These are phyloP conservation scores for Conomelus anceps DNA, from an alignment of 2,888 invertebrate genomes.

Conservation along the genomic window DNA sequence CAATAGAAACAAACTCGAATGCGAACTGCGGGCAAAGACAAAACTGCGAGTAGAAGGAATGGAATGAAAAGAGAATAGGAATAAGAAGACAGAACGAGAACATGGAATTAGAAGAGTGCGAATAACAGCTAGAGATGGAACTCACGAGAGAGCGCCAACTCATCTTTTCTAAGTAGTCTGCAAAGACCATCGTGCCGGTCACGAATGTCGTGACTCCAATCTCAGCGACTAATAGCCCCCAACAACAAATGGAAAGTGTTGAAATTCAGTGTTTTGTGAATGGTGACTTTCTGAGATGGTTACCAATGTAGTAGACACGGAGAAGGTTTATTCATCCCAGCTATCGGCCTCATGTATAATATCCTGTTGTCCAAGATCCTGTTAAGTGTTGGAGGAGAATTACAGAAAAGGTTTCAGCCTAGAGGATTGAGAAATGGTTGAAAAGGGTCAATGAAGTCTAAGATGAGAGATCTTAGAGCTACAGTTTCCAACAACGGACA, in stretches of 20 bases:
- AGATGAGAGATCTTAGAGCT: background rate
- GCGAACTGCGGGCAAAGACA: background rate
- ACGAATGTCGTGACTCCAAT: background rate
- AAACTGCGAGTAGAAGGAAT: background rate
- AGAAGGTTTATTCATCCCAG: background rate
- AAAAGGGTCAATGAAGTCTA: background rate
- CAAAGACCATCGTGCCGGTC: background rate
- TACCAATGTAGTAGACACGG: background rate
- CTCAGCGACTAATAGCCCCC: background rate
- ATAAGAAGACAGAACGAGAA: too few relatives aligned
- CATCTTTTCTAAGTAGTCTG: background rate
- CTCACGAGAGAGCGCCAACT: background rate
- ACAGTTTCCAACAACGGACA: too few relatives aligned
- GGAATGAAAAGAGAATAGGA: background rate
- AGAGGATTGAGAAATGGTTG: background rate
- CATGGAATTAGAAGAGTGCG: background rate
- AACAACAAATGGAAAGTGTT: background rate
- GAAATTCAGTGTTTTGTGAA: background rate
- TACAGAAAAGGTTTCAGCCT: background rate
- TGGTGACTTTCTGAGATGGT: background rate
- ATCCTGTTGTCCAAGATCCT: background rate
- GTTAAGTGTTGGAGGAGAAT: background rate
- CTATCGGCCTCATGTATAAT: background rate
- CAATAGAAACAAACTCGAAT: background rate
- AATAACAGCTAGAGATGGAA: background rate